Evolutionary conservation across 2,888 invertebrate species (phyloP), one percentile per base, ranked within the genome.

Genomic region (Macaria liturata): DNA sequence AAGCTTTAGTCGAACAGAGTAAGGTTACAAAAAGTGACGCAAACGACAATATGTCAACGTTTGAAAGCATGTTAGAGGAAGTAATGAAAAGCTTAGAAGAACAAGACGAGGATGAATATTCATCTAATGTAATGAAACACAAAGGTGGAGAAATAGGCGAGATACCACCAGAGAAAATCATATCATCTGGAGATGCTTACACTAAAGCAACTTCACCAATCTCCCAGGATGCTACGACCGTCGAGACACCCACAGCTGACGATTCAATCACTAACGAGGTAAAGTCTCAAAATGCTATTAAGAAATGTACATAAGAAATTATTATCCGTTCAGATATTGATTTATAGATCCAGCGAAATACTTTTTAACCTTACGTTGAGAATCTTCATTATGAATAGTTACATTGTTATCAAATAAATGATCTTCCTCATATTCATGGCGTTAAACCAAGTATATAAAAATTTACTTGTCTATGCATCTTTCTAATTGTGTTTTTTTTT

Each of bases 91-190:
- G 85, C 62, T 80, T 92, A 57, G 92, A 92, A 65, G 91, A 92
- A 59, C 89, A 92, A 71, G 92, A 92, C 61, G 85, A 91, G 69
- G 77, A 92, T 56, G 92, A 92, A 70, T 92, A 92, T 56, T 83
- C 85, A 3, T 81, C 72, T 42, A 89, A 88, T 55, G 91, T 92
- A 0, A 90, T 86, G 85, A 92, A 92, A 70, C 92, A 92, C 48
- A 91, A 91, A 69, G 91, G 91, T 3, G 92, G 92, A 20, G 92
- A 92, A 72, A 92, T 92, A 47, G 92, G 92, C 3, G 92, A 92
- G 70, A 92, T 92, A 64, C 92, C 92, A 20, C 92, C 92, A 3
- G 92, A 92, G 64, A 86, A 79, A 66, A 80, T 88, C 7, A 88
- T 89, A 63, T 76, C 84, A 31, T 84, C 87, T 4, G 89, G 78